These are phyloP conservation scores for Sciaenops ocellatus DNA, from an alignment of 2,797 vertebrate species.

Conservation along the genomic window DNA sequence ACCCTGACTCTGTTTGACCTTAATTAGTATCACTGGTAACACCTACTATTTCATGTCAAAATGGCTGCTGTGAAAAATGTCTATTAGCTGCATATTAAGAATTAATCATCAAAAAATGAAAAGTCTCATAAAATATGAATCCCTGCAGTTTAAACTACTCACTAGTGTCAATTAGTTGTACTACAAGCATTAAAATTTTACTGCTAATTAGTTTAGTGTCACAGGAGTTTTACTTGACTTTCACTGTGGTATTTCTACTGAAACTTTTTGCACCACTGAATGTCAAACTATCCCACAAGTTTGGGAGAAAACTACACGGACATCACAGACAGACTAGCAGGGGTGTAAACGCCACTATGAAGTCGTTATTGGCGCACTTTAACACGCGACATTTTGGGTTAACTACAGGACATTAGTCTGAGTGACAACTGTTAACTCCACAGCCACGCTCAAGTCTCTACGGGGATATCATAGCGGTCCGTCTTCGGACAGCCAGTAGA, in stretches of 20 bases:
- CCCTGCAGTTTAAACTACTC: neutral
- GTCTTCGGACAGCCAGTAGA: neutral
- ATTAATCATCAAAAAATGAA: neutral
- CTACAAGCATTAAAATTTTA: neutral
- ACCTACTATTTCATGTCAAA: too few relatives aligned
- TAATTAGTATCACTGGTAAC: too few relatives aligned
- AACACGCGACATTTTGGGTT: neutral
- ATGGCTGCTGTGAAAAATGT: too few relatives aligned
- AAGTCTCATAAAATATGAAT: neutral
- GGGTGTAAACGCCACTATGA: neutral
- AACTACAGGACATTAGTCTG: neutral
- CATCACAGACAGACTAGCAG: neutral
- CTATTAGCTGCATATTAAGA: neutral
- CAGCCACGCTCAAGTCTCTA: neutral
- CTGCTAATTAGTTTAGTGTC: neutral
- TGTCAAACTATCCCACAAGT: neutral
- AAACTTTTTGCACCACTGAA: neutral
- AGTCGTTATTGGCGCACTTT: neutral
- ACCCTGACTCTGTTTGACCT: too few relatives aligned
- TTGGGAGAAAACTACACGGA: neutral
- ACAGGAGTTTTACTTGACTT: neutral
- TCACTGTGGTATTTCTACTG: neutral
- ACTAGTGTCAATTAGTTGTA: neutral
- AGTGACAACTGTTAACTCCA: conserved; percentile 16
- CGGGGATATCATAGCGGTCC: neutral